These are phyloP conservation scores for Poeciliopsis turrubarensis DNA, from an alignment of 2,113 vertebrate genomes.

Conservation along the genomic window DNA sequence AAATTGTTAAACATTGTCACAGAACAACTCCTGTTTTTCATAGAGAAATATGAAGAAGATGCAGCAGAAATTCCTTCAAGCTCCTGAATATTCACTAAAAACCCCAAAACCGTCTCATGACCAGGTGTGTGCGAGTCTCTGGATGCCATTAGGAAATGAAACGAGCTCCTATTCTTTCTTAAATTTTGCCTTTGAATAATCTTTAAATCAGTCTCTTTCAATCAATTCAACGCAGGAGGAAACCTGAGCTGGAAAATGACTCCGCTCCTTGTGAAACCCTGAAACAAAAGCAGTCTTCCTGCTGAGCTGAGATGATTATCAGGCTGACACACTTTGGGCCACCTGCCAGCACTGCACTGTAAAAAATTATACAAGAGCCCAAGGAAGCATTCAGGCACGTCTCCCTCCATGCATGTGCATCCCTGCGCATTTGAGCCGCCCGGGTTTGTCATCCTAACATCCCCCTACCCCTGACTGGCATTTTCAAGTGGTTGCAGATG, in stretches of 20 bases:
- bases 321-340: conserved; percentile 71
- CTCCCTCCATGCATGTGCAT: conserved; percentile 70
- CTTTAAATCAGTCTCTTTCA: conserved; percentile 53
- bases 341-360: conserved; percentile 76
- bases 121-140: conserved; percentile 37
- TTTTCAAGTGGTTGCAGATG: conserved; percentile 95
- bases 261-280: conserved; percentile 51
- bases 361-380: conserved; percentile 66
- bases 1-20: not conserved
- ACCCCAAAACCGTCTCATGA: conserved; percentile 16
- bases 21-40: not conserved
- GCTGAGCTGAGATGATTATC: conserved; percentile 75
- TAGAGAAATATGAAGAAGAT: not conserved
- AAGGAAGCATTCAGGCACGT: conserved; percentile 74
- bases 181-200: conserved; percentile 39
- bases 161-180: conserved; percentile 6
- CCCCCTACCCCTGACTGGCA: conserved; percentile 93
- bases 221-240: conserved; percentile 52
- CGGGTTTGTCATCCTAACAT: conserved; percentile 78
- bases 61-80: conserved; percentile 7
- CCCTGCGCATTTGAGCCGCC: conserved; percentile 81
- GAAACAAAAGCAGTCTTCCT: conserved; percentile 67
- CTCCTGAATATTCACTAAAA: conserved; percentile 27
- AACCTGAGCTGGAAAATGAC: conserved; percentile 40
- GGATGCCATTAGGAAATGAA: not conserved